Conservation (phyloP, 2,888 invertebrate species). For the Drosophila neonasuta region DNA sequence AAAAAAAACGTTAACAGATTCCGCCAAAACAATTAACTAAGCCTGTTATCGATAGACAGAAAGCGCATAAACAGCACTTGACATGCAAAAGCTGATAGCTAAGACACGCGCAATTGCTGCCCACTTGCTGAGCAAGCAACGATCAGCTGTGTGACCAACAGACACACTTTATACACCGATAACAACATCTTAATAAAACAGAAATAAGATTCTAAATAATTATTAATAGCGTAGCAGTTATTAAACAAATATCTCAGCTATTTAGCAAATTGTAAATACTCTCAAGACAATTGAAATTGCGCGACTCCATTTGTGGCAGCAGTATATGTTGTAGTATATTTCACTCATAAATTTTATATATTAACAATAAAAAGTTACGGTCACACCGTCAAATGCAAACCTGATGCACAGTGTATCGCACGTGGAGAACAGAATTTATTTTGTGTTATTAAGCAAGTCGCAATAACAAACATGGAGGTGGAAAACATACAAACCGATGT, state of each 20-base stretch:
- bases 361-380: background rate
- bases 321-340: background rate
- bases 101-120: conserved; percentile 7
- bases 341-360: background rate
- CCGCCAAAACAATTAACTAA: conserved; percentile 13
- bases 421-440: conserved; percentile 34
- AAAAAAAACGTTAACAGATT: background rate
- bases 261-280: too few species aligned
- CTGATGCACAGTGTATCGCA: conserved; percentile 29
- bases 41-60: conserved; percentile 4
- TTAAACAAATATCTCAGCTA: too few species aligned
- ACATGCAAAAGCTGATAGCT: conserved; percentile 27
- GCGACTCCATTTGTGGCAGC: too few species aligned
- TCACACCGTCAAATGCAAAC: conserved; percentile 17
- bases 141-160: background rate
- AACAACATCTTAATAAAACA: conserved; percentile 6
- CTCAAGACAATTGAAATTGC: too few species aligned
- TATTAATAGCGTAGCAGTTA: too few species aligned
- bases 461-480: conserved; percentile 67
- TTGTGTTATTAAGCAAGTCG: conserved; percentile 22
- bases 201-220: too few species aligned
- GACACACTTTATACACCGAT: background rate
- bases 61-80: background rate
- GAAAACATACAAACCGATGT: conserved; percentile 79
- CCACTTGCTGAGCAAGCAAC: conserved; percentile 8